Conservation (phyloP, 2,113 vertebrate genomes). For the Labeo rohita region DNA sequence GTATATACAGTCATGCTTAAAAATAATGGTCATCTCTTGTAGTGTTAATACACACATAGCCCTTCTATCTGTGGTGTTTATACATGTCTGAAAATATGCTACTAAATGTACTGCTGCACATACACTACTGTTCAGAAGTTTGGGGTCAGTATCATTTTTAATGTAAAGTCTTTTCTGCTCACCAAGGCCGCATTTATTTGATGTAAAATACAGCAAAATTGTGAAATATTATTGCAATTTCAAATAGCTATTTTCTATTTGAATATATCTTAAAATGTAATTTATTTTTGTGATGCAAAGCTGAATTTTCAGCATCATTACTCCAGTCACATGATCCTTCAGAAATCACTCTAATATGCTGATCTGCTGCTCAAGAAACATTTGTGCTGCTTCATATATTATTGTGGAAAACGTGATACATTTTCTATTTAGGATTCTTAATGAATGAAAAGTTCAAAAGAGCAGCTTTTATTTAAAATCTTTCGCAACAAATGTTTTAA, state of each 20-base stretch:
- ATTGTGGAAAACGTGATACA: too few species aligned
- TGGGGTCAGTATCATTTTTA: background rate
- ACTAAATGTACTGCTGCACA: background rate
- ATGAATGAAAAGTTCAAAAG: too few species aligned
- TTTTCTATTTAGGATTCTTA: too few species aligned
- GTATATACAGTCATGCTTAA: background rate
- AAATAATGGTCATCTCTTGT: background rate
- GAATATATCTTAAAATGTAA: background rate
- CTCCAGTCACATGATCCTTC: conserved; percentile 1
- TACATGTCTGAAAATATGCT: background rate
- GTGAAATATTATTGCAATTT: too few species aligned
- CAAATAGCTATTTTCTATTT: background rate
- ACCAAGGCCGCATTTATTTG: background rate
- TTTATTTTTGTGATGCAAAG: background rate
- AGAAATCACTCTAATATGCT: background rate
- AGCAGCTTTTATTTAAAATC: too few species aligned
- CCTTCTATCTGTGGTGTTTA: background rate
- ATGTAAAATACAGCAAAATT: background rate
- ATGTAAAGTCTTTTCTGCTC: background rate
- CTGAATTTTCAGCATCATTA: background rate
- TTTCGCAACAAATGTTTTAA: too few species aligned
- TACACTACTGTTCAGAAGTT: background rate
- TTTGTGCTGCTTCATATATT: too few species aligned
- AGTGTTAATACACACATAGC: background rate
- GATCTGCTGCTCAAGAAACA: background rate